These are phyloP conservation scores for Eidolon dupreanum DNA, from an alignment of 2,797 vertebrate genomes.

Conservation along the genomic window DNA sequence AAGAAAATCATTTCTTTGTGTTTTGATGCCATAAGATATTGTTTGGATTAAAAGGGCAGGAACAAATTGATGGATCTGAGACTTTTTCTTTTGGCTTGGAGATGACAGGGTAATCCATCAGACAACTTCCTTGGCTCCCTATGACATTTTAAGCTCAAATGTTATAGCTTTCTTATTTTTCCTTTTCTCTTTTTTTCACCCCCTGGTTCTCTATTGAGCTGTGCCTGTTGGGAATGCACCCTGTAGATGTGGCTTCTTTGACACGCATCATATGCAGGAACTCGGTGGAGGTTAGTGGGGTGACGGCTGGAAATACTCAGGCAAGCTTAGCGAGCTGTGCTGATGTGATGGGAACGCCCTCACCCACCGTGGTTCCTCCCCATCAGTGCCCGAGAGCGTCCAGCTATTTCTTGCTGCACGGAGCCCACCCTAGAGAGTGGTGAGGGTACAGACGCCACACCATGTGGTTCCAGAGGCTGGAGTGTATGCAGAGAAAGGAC, in stretches of 20 bases:
- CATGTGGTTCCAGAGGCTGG: background rate
- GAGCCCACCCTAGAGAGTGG: background rate
- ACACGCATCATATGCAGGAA: conserved; percentile 59
- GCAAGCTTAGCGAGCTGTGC: background rate
- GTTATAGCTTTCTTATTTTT: conserved; percentile 80
- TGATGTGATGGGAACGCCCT: background rate
- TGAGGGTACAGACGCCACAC: background rate
- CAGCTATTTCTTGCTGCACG: background rate
- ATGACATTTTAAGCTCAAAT: conserved; percentile 83
- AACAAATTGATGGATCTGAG: conserved; percentile 78
- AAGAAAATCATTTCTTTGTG: conserved; percentile 69
- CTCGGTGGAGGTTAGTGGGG: conserved; percentile 41
- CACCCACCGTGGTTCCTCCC: background rate
- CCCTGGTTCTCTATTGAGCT: conserved; percentile 70
- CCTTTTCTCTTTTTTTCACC: conserved; percentile 66
- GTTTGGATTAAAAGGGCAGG: conserved; percentile 82
- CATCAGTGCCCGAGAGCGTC: background rate
- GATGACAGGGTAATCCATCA: conserved; percentile 82
- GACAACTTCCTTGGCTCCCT: conserved; percentile 74
- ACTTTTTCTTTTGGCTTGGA: conserved; percentile 74
- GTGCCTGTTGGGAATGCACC: conserved; percentile 70
- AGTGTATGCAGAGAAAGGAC: background rate
- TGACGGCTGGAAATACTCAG: background rate
- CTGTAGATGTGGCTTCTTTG: conserved; percentile 58
- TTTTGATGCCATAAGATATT: conserved; percentile 73